A percentile compares a stretch with the other conserved stretches of the same genome.
These are phyloP conservation scores for Eilema sororculum DNA, from an alignment of 2,888 invertebrate genomes.

Conservation along the genomic window DNA sequence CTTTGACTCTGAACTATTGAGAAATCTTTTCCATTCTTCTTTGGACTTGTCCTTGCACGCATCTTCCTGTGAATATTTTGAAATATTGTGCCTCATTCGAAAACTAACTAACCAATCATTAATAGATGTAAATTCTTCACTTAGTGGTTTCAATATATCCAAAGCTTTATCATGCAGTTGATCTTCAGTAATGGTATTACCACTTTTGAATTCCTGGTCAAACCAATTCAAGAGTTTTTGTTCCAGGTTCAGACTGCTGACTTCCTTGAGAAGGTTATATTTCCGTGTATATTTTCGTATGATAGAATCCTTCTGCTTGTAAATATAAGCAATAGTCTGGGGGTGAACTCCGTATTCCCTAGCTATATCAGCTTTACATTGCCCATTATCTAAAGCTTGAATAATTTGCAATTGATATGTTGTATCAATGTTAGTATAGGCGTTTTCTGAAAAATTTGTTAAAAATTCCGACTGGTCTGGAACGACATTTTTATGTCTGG, in stretches of 20 bases:
- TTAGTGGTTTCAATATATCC: slow-evolving; percentile 50
- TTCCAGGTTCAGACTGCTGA: slow-evolving; percentile 53
- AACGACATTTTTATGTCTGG: slow-evolving; percentile 51
- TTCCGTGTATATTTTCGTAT: slow-evolving; percentile 55
- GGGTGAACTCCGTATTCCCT: slow-evolving; percentile 58
- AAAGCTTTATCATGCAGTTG: slow-evolving; percentile 49
- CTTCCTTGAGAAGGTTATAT: slow-evolving; percentile 47
- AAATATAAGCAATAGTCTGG: slow-evolving; percentile 56
- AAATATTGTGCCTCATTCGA: slow-evolving; percentile 55
- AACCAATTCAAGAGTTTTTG: slow-evolving; percentile 59
- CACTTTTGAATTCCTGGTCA: slow-evolving; percentile 48
- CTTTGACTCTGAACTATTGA: slow-evolving; percentile 39
- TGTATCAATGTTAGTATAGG: slow-evolving; percentile 51
- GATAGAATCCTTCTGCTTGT: slow-evolving; percentile 57
- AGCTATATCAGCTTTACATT: slow-evolving; percentile 57
- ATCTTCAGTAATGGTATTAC: slow-evolving; percentile 51
- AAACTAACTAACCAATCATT: slow-evolving; percentile 60
- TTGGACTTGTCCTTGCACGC: slow-evolving; percentile 38
- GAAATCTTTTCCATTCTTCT: slow-evolving; percentile 53
- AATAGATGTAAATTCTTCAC: slow-evolving; percentile 50
- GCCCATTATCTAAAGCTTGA: slow-evolving; percentile 60
- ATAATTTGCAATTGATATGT: slow-evolving; percentile 58
- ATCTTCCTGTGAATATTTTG: slow-evolving; percentile 45
- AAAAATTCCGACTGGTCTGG: slow-evolving; percentile 43
- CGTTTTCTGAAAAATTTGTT: slow-evolving; percentile 41